Percentiles rank a stretch among this genome's conserved stretches.
phyloP scores from a whole-genome alignment of 2,113 vertebrate genomes.

The Rhinichthys klamathensis region DNA sequence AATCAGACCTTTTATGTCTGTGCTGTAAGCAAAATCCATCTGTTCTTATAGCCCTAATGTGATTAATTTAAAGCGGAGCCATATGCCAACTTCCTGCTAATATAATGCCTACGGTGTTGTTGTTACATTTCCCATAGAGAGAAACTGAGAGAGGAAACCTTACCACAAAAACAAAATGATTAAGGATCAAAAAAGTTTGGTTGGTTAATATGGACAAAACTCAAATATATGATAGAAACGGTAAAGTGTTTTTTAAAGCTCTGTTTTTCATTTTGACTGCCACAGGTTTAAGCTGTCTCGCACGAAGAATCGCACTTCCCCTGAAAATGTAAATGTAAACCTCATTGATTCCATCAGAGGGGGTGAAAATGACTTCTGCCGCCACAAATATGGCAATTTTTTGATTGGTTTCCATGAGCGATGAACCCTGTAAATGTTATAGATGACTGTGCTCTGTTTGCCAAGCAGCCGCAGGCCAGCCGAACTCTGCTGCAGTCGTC shows the following conservation, averaged over 20 bases:
- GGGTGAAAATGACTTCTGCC: background rate
- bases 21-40: background rate
- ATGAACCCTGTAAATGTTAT: constrained; percentile 21
- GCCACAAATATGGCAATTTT: background rate
- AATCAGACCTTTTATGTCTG: background rate
- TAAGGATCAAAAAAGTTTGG: background rate
- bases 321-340: constrained; percentile 32
- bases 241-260: background rate
- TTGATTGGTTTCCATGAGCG: constrained; percentile 29
- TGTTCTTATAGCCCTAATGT: background rate
- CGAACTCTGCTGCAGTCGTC: background rate
- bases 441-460: constrained; percentile 23
- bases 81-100: background rate
- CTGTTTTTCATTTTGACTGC: background rate
- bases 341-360: constrained; percentile 13
- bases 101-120: background rate
- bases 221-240: background rate
- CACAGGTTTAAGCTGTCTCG: background rate
- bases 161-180: background rate
- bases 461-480: background rate
- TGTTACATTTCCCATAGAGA: background rate
- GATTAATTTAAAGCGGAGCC: background rate
- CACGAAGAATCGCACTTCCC: background rate
- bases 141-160: background rate
- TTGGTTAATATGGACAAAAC: background rate